Evolutionary conservation across 2,888 invertebrate species (phyloP).

Genomic region (Habrosyne pyritoides): DNA sequence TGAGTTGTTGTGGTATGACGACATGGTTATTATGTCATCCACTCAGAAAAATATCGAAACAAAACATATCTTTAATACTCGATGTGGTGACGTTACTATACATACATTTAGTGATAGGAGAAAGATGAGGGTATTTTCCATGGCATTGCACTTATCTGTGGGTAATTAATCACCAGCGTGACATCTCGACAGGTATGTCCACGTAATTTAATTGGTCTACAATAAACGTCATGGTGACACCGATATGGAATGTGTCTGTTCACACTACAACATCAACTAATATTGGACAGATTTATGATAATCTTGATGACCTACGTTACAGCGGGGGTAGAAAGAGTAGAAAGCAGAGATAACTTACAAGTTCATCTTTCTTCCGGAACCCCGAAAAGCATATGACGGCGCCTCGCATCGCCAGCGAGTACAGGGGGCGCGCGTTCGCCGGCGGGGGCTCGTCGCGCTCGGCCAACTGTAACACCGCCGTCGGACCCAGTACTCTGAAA

Average conservation of each 20-base stretch:
- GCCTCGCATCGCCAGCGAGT: conserved; percentile 94
- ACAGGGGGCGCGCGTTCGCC: conserved; percentile 91
- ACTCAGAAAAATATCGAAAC: not conserved
- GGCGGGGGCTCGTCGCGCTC: conserved; percentile 89
- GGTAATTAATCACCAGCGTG: not conserved
- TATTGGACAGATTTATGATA: no score
- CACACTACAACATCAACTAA: not conserved
- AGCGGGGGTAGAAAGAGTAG: conserved; percentile 11
- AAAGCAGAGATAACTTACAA: conserved; percentile 84
- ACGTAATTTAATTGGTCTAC: not conserved
- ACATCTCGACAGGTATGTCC: conserved; percentile 3
- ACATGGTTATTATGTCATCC: not conserved
- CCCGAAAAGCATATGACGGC: conserved; percentile 96
- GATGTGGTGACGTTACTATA: not conserved
- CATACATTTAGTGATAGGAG: not conserved
- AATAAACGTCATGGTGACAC: not conserved
- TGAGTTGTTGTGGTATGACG: not conserved
- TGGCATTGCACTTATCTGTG: not conserved
- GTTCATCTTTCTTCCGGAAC: conserved; percentile 93
- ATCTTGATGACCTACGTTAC: not conserved
- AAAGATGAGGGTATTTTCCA: not conserved
- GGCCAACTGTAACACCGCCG: conserved; percentile 90
- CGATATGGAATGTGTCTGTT: not conserved
- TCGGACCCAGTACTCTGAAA: conserved; percentile 89
- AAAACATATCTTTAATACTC: no score